These are phyloP conservation scores for Lacanobia wlatinum DNA, from an alignment of 2,888 invertebrate species.

Conservation along the genomic window DNA sequence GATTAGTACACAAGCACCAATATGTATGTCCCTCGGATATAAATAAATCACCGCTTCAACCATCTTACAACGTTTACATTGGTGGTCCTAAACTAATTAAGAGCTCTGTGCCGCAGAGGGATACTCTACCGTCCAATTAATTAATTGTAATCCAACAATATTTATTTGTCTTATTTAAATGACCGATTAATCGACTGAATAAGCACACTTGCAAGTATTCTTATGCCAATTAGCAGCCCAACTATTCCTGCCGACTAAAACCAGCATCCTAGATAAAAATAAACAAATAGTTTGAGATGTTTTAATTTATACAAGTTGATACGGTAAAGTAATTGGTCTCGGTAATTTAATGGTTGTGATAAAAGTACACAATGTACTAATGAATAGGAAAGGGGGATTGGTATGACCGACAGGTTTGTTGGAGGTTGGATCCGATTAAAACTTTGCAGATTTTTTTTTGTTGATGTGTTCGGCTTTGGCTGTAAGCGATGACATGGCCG, in stretches of 20 bases:
- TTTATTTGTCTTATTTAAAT: conserved; percentile 7
- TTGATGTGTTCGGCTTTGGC: too few species aligned
- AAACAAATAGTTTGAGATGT: conserved; percentile 22
- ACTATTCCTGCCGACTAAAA: conserved; percentile 10
- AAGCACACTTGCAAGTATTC: conserved; percentile 2
- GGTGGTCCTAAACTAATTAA: background rate
- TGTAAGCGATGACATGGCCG: too few species aligned
- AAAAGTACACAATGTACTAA: conserved; percentile 23
- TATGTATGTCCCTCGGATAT: too few species aligned
- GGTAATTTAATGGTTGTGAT: conserved; percentile 42
- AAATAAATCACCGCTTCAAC: too few species aligned
- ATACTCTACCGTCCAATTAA: background rate
- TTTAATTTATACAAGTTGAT: conserved; percentile 35
- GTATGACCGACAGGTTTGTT: background rate
- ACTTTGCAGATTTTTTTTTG: too few species aligned
- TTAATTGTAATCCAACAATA: background rate
- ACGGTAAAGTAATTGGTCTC: conserved; percentile 33
- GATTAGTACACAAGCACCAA: too few species aligned
- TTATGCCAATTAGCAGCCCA: conserved; percentile 25
- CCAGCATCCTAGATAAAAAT: background rate
- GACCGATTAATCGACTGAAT: background rate
- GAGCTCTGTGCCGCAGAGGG: background rate
- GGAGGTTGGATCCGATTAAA: background rate
- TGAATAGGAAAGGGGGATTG: conserved; percentile 3
- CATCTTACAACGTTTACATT: too few species aligned